Conservation (phyloP, 2,797 vertebrate species). For the Anabacerthia variegaticeps region DNA sequence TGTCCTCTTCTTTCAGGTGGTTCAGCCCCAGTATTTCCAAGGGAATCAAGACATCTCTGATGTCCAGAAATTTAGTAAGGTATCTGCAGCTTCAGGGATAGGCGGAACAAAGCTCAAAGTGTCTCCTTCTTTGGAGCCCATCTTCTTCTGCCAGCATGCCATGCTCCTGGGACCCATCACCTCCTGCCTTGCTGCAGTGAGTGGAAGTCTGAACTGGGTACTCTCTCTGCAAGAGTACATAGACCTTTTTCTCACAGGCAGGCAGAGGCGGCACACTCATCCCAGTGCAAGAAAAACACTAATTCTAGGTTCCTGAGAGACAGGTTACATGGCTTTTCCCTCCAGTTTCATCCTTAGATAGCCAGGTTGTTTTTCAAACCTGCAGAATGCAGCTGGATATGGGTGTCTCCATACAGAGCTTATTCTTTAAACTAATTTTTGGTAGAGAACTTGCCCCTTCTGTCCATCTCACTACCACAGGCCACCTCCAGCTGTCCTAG, state of each 20-base stretch:
- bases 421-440: neutral
- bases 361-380: neutral
- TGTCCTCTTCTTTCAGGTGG: slow-evolving; percentile 78
- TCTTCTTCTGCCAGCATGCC: neutral
- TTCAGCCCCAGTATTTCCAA: slow-evolving; percentile 83
- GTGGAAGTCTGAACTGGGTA: neutral
- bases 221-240: neutral
- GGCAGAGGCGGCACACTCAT: neutral
- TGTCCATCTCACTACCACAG: neutral
- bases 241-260: neutral
- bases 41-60: slow-evolving; percentile 82
- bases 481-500: neutral
- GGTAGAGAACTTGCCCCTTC: neutral
- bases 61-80: slow-evolving; percentile 85
- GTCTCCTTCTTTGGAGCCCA: neutral
- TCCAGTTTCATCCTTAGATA: neutral
- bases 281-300: neutral
- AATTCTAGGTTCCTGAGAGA: neutral
- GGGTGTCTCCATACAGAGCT: neutral
- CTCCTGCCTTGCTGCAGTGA: neutral
- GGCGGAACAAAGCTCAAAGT: neutral
- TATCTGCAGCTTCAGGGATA: slow-evolving; percentile 78
- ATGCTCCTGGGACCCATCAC: neutral
- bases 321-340: neutral
- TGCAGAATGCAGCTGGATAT: neutral